Evolutionary conservation across 2,888 invertebrate species (phyloP), one percentile per base, ranked within the genome.

Genomic region (Bellardia bayeri): DNA sequence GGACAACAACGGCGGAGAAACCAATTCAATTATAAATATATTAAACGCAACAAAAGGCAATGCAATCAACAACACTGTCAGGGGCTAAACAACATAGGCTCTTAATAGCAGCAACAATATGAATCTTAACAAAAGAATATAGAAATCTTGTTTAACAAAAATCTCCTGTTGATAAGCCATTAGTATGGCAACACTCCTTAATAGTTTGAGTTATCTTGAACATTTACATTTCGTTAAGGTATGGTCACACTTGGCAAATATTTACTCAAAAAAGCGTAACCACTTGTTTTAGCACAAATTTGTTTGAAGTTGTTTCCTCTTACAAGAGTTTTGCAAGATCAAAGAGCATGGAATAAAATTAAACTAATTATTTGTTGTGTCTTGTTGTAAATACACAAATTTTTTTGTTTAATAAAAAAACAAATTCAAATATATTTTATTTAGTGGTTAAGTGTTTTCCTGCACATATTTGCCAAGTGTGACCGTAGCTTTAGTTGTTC

Each of bases 131-230:
- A 83, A 87, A 82, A 58, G 51, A 66, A 66, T 54, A 58, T 61
- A 68, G 56, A 80, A 79, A 72, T 85, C 51, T 87, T 85, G 63
- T 85, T 85, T 37, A 69, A 81, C 82, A 85, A 82, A 87, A 85
- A 87, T 87, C 87, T 87, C 87, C 87, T 87, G 87, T 85, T 85
- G 87, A 87, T 87, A 87, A 85, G 74, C 79, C 85, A 87, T 87
- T 87, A 85, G 85, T 82, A 85, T 82, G 85, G 85, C 87, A 87
- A 87, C 87, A 87, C 87, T 87, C 85, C 85, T 82, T 82, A 85
- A 63, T 82, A 51, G 7, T 78, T 72, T 71, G 76, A 56, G 40
- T 81, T 45, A 74, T 79, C 58, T 51, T 68, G 23, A 75, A 64
- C 11, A 49, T 33, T 63, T 63, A 49, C 66, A 72, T 23, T 23